Percentiles rank a stretch among this genome's conserved stretches.
Evolutionary conservation across 2,113 vertebrate genomes (phyloP).

Genomic region (Arizona elegans): DNA sequence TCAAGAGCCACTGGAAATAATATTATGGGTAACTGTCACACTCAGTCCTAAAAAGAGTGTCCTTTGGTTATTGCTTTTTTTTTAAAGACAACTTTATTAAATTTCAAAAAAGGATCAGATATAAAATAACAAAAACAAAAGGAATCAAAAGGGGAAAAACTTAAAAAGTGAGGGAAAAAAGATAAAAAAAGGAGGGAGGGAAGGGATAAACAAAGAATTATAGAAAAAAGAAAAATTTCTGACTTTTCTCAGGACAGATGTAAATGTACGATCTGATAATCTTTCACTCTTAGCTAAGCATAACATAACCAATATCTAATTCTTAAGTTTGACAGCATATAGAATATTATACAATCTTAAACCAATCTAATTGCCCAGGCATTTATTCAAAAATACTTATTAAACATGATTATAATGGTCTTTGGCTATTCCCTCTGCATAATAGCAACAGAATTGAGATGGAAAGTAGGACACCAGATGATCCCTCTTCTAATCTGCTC

Average conservation of each 20-base stretch:
- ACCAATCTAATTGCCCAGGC: no score
- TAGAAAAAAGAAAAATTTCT: neutral
- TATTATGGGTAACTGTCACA: neutral
- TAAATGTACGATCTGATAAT: neutral
- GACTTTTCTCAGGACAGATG: neutral
- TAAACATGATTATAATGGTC: neutral
- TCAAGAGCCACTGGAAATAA: neutral
- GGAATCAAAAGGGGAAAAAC: neutral
- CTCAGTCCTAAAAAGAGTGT: neutral
- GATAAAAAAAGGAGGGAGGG: neutral
- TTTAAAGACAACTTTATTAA: neutral
- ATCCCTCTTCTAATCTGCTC: neutral
- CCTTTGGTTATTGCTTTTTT: neutral
- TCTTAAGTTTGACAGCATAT: neutral
- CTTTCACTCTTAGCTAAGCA: neutral
- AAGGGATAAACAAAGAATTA: neutral
- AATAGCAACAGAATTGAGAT: neutral
- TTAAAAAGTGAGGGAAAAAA: neutral
- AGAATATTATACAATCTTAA: neutral
- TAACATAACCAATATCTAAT: neutral
- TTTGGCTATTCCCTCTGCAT: neutral
- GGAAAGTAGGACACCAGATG: neutral
- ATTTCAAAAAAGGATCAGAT: neutral
- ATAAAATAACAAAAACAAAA: neutral
- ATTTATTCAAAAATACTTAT: neutral